Percentiles rank a stretch among this genome's conserved stretches.
Conservation (phyloP, 2,797 vertebrate genomes). For the Lates japonicus region DNA sequence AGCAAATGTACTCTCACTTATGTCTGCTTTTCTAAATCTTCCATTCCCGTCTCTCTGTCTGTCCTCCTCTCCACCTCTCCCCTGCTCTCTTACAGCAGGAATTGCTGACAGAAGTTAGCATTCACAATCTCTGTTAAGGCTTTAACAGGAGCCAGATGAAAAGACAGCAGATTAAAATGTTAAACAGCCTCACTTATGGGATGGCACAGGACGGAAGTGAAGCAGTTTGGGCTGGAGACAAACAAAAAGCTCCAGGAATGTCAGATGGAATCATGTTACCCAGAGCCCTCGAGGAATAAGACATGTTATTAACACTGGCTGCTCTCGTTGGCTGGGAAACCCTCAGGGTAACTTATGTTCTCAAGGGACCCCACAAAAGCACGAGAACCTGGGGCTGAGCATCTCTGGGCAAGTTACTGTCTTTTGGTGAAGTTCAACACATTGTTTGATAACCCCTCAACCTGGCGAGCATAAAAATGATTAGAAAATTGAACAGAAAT, state of each 20-base stretch:
- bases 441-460: constrained; percentile 7
- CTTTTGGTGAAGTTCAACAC: constrained; percentile 5
- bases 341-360: constrained; percentile 66
- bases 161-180: constrained; percentile 87
- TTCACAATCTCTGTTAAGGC: constrained; percentile 84
- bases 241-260: constrained; percentile 85
- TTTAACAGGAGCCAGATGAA: constrained; percentile 88
- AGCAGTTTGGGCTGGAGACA: constrained; percentile 78
- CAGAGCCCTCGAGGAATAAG: constrained; percentile 79
- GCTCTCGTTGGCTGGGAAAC: constrained; percentile 62
- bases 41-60: constrained; percentile 37
- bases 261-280: constrained; percentile 82
- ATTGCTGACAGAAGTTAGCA: constrained; percentile 87
- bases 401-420: constrained; percentile 14
- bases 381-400: constrained; percentile 21
- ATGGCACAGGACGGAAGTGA: constrained; percentile 81
- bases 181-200: constrained; percentile 85
- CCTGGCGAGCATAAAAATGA: not conserved
- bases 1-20: constrained; percentile 18
- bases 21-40: constrained; percentile 40
- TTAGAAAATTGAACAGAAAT: not conserved
- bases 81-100: constrained; percentile 81
- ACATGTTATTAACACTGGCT: constrained; percentile 80
- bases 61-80: constrained; percentile 60
- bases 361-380: constrained; percentile 60